Percentiles rank a stretch among this genome's conserved stretches.
phyloP scores from a whole-genome alignment of 1,140 invertebrate genomes.

The Leptinotarsa lineolata region DNA sequence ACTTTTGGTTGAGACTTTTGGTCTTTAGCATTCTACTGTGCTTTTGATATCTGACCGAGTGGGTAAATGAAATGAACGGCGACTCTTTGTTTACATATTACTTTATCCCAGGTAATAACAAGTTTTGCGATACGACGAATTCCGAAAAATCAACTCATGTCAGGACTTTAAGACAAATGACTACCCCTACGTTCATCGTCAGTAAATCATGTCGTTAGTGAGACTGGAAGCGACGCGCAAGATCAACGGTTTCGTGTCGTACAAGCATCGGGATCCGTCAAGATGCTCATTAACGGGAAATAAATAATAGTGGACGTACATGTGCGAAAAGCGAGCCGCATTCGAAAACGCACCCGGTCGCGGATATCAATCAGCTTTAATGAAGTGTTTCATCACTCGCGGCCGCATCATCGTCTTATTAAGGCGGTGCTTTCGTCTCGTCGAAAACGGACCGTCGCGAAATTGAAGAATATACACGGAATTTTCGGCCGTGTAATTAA shows the following conservation, averaged over 20 bases:
- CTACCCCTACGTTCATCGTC: no score
- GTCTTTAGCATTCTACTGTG: no score
- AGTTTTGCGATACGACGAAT: no score
- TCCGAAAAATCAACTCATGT: no score
- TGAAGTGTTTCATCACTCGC: constrained; percentile 7
- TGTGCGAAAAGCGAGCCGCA: neutral
- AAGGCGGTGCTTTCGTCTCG: constrained; percentile 1
- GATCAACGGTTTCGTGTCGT: neutral
- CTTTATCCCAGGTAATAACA: no score
- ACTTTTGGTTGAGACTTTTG: no score
- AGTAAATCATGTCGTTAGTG: neutral
- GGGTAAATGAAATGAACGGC: no score
- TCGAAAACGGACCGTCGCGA: neutral
- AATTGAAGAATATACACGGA: neutral
- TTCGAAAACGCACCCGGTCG: constrained; percentile 2
- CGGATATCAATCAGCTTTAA: constrained; percentile 6
- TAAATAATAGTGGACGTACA: constrained; percentile 3
- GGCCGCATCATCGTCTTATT: neutral
- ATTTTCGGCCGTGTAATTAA: neutral
- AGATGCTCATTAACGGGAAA: neutral
- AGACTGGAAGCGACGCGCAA: neutral
- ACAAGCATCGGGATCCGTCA: neutral
- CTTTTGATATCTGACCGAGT: no score
- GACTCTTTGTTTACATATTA: no score
- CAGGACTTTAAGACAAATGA: no score